A percentile compares a stretch with the other conserved stretches of the same genome.
Evolutionary conservation across 2,113 vertebrate species (phyloP).

Genomic region (Caretta caretta): DNA sequence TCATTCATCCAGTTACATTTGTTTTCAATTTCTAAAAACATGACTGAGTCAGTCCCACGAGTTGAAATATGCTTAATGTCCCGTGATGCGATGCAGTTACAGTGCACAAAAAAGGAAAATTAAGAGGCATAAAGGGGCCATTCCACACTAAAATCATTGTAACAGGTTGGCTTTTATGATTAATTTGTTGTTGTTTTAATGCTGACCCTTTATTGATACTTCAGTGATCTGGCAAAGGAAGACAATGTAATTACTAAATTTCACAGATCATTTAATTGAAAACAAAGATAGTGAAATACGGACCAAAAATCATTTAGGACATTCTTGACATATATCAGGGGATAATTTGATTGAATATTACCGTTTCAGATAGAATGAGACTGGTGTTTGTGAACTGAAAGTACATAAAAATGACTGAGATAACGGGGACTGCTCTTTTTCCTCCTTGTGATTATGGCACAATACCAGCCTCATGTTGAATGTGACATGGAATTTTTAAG

Average conservation of each 20-base stretch:
- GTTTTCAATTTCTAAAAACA: constrained; percentile 87
- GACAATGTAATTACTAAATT: constrained; percentile 63
- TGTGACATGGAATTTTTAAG: neutral
- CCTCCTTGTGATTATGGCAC: rapidly evolving
- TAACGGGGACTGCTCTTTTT: neutral
- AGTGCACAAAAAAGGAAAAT: constrained; percentile 80
- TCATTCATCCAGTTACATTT: constrained; percentile 81
- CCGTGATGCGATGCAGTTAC: constrained; percentile 78
- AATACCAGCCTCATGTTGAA: neutral
- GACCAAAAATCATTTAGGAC: constrained; percentile 56
- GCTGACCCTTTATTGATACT: constrained; percentile 70
- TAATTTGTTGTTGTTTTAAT: constrained; percentile 75
- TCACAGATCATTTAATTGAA: constrained; percentile 74
- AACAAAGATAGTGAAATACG: constrained; percentile 70
- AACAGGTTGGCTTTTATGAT: constrained; percentile 80
- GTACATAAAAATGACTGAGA: constrained; percentile 28
- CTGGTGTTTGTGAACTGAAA: constrained; percentile 61
- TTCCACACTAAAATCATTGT: constrained; percentile 80
- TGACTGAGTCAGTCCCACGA: constrained; percentile 77
- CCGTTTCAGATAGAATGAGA: constrained; percentile 46
- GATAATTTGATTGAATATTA: constrained; percentile 65
- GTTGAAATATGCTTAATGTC: constrained; percentile 86
- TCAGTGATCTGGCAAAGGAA: constrained; percentile 71
- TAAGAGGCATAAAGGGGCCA: constrained; percentile 80
- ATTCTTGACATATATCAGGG: constrained; percentile 56